Percentiles rank a stretch among this genome's conserved stretches.
Evolutionary conservation across 1,140 invertebrate genomes (phyloP).

Genomic region (Caenorhabditis inopinata): DNA sequence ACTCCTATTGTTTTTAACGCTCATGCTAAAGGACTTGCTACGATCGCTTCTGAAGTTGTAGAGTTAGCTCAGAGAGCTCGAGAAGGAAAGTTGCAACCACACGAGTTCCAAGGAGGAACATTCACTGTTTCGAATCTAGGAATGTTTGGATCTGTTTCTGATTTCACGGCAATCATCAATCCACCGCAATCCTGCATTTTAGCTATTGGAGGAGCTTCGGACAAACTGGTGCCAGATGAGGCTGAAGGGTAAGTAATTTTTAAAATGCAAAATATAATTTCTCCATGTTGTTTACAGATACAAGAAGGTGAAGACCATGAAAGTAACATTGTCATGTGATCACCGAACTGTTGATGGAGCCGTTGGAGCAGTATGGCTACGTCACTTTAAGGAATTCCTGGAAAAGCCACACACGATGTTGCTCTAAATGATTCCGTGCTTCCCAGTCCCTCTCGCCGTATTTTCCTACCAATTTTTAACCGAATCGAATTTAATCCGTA

Average conservation of each 20-base stretch:
- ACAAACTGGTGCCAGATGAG: slow-evolving; percentile 69
- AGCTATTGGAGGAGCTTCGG: slow-evolving; percentile 72
- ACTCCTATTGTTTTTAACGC: slow-evolving; percentile 95
- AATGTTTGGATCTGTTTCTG: slow-evolving; percentile 83
- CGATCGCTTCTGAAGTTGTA: slow-evolving; percentile 84
- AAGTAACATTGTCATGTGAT: slow-evolving; percentile 75
- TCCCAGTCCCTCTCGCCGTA: not conserved
- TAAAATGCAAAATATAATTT: not conserved
- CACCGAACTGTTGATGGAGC: slow-evolving; percentile 77
- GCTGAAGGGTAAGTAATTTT: slow-evolving; percentile 51
- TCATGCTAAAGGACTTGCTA: slow-evolving; percentile 84
- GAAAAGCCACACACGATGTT: slow-evolving; percentile 75
- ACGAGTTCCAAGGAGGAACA: slow-evolving; percentile 89
- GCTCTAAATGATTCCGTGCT: slow-evolving; percentile 67
- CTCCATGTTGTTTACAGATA: slow-evolving; percentile 67
- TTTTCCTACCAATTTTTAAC: not conserved
- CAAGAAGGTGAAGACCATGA: slow-evolving; percentile 70
- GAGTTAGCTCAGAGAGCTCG: slow-evolving; percentile 84
- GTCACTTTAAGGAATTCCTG: slow-evolving; percentile 72
- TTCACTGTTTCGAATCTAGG: slow-evolving; percentile 90
- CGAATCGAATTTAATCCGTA: not conserved
- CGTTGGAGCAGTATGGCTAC: slow-evolving; percentile 75
- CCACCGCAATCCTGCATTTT: slow-evolving; percentile 76
- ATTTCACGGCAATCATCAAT: slow-evolving; percentile 75
- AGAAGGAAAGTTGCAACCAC: slow-evolving; percentile 88